Percentiles rank a stretch among this genome's conserved stretches.
phyloP scores from a whole-genome alignment of 2,888 invertebrate genomes.

The Odontocolon sp. region DNA sequence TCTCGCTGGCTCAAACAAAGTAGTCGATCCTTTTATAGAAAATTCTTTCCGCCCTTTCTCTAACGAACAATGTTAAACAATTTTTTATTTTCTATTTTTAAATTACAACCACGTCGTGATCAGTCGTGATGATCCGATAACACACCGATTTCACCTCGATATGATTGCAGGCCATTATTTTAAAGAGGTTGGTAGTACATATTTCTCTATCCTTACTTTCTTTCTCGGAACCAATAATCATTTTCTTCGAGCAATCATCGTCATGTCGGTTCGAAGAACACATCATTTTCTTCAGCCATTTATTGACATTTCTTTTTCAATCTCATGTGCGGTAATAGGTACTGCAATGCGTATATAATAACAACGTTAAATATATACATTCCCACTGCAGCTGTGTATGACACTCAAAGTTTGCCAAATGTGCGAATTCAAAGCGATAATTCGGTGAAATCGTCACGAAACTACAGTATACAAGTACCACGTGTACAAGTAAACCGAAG shows the following conservation, averaged over 20 bases:
- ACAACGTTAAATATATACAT: no score
- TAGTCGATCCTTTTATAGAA: neutral
- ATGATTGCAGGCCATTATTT: neutral
- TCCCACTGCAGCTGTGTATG: neutral
- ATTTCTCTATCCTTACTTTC: neutral
- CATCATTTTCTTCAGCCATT: slow-evolving; percentile 11
- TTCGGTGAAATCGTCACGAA: slow-evolving; percentile 24
- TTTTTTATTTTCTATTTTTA: no score
- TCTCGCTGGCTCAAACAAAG: neutral
- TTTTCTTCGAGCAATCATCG: slow-evolving; percentile 4
- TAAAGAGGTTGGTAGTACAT: neutral
- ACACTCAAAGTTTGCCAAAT: slow-evolving; percentile 15
- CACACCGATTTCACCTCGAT: neutral
- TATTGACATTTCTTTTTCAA: slow-evolving; percentile 7
- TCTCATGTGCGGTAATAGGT: neutral
- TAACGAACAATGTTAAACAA: no score
- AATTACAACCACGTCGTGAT: no score
- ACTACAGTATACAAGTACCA: slow-evolving; percentile 14
- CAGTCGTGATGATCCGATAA: neutral
- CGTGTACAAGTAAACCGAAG: neutral
- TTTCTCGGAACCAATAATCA: neutral
- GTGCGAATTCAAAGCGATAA: slow-evolving; percentile 35
- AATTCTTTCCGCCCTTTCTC: neutral
- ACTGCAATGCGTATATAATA: no score
- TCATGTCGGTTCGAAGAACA: neutral